Conservation (phyloP, 2,888 invertebrate genomes). For the Zootermopsis nevadensis region DNA sequence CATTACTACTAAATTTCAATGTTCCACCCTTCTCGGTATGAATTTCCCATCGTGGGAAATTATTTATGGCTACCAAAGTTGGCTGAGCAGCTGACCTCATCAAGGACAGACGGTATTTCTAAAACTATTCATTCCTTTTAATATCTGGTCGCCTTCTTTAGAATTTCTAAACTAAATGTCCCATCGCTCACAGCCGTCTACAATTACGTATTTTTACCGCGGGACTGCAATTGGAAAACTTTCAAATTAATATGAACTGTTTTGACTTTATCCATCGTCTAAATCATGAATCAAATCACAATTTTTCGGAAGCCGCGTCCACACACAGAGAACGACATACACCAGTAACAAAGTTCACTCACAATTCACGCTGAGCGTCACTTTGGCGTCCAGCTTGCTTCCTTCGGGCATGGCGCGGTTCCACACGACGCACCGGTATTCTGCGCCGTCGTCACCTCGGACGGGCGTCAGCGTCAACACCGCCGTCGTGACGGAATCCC, state of each 20-base stretch:
- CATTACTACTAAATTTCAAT: background rate
- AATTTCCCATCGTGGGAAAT: background rate
- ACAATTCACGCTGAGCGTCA: conserved; percentile 90
- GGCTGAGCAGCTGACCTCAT: background rate
- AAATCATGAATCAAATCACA: too few species aligned
- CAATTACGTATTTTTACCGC: too few species aligned
- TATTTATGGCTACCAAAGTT: background rate
- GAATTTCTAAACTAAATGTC: too few species aligned
- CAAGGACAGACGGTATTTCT: background rate
- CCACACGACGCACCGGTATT: conserved; percentile 87
- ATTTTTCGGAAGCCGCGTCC: too few species aligned
- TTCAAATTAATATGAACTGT: too few species aligned
- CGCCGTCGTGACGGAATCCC: conserved; percentile 80
- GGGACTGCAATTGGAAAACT: too few species aligned
- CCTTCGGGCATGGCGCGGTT: conserved; percentile 89
- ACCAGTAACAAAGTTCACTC: conserved; percentile 64
- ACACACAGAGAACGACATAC: too few species aligned
- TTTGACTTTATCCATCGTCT: too few species aligned
- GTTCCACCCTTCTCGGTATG: background rate
- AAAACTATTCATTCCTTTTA: background rate
- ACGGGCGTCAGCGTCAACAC: conserved; percentile 81
- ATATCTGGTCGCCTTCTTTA: too few species aligned
- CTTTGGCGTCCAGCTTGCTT: conserved; percentile 80
- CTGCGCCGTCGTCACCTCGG: conserved; percentile 86
- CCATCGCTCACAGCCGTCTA: too few species aligned